Percentiles rank a stretch among this genome's conserved stretches.
phyloP scores from a whole-genome alignment of 2,888 invertebrate genomes.

The Julus scandinavius region DNA sequence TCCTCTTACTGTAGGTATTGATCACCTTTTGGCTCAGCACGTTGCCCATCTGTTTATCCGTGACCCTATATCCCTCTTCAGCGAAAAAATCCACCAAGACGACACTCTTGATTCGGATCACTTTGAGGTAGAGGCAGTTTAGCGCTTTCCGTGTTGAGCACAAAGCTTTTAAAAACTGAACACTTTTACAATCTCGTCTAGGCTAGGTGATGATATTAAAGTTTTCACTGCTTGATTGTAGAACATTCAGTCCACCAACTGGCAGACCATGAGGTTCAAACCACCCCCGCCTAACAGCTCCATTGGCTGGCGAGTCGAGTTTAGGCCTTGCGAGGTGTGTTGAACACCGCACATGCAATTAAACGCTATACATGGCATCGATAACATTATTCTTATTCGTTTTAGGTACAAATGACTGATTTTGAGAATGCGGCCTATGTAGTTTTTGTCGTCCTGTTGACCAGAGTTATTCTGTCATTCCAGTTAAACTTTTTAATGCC shows the following conservation, averaged over 20 bases:
- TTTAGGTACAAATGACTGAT: slow-evolving; percentile 90
- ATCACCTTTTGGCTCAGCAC: slow-evolving; percentile 92
- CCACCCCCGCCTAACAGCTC: slow-evolving; percentile 95
- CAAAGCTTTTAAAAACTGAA: slow-evolving; percentile 58
- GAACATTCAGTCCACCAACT: slow-evolving; percentile 99
- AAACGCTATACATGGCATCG: background rate
- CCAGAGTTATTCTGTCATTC: slow-evolving; percentile 95
- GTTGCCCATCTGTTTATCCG: slow-evolving; percentile 98
- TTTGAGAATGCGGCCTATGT: slow-evolving; percentile 99
- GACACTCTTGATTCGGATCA: slow-evolving; percentile 95
- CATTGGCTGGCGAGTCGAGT: slow-evolving; percentile 99
- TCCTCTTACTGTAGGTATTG: slow-evolving; percentile 73
- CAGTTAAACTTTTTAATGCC: slow-evolving; percentile 96
- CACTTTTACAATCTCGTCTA: slow-evolving; percentile 47
- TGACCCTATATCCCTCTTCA: slow-evolving; percentile 94
- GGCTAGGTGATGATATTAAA: slow-evolving; percentile 22
- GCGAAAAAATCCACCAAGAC: slow-evolving; percentile 93
- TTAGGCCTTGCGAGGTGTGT: slow-evolving; percentile 88
- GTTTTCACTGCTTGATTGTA: slow-evolving; percentile 64
- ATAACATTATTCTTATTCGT: slow-evolving; percentile 36
- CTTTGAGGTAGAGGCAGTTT: slow-evolving; percentile 78
- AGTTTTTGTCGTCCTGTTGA: slow-evolving; percentile 96
- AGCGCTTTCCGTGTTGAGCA: background rate
- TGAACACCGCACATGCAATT: too few relatives aligned
- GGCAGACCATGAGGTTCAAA: slow-evolving; percentile 99